Conservation (phyloP, 2,797 vertebrate genomes). For the Gambusia yucatana region DNA sequence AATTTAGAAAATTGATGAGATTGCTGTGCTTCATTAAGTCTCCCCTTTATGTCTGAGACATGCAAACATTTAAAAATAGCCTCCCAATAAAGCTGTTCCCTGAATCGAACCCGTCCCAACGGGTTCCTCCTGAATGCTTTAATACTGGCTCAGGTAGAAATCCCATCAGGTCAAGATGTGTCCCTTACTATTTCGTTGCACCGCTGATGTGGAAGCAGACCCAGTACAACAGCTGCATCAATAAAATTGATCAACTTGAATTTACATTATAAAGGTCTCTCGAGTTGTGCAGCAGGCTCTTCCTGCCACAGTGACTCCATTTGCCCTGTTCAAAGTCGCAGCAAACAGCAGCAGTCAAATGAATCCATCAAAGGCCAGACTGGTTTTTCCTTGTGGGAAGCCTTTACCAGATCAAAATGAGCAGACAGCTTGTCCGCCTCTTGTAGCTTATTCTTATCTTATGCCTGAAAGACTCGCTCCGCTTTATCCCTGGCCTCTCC, state of each 20-base stretch:
- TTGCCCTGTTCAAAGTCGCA: constrained; percentile 48
- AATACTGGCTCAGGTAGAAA: constrained; percentile 28
- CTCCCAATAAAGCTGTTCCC: constrained; percentile 1
- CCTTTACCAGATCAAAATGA: constrained; percentile 64
- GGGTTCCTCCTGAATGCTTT: constrained; percentile 25
- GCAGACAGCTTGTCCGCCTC: constrained; percentile 40
- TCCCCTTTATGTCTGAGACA: background rate
- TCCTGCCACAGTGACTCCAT: constrained; percentile 22
- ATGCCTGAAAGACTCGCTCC: constrained; percentile 29
- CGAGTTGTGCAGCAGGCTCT: constrained; percentile 21
- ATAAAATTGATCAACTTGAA: constrained; percentile 50
- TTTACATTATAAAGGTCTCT: constrained; percentile 21
- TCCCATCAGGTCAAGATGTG: constrained; percentile 6
- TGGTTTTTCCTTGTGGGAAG: constrained; percentile 31
- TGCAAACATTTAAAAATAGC: background rate
- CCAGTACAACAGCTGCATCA: constrained; percentile 36
- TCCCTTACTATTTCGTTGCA: constrained; percentile 14
- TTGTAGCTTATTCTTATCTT: constrained; percentile 43
- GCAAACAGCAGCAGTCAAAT: constrained; percentile 45
- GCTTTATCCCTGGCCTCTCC: constrained; percentile 32
- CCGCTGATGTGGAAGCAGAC: constrained; percentile 15
- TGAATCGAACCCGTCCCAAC: constrained; percentile 21
- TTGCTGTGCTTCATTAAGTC: background rate
- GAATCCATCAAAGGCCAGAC: constrained; percentile 51
- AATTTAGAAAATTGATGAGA: background rate